phyloP scores from a whole-genome alignment of 2,113 vertebrate genomes.

The Cyrtonyx montezumae region DNA sequence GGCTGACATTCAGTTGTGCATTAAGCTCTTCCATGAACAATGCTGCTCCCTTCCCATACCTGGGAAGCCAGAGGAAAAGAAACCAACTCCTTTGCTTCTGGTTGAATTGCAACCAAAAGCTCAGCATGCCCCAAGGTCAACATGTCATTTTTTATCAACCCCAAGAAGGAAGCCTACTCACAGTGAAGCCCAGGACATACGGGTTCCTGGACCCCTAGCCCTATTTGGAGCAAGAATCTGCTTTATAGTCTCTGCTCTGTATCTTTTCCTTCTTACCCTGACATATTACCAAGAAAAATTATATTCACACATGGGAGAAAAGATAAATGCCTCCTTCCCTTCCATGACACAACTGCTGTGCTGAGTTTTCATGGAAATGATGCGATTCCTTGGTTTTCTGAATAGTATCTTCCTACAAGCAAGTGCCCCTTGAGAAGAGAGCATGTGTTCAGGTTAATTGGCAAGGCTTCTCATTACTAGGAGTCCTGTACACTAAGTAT shows the following conservation, averaged over 20 bases:
- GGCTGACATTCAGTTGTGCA: fast-evolving
- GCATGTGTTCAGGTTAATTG: not conserved
- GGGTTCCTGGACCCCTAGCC: not conserved
- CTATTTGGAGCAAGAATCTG: not conserved
- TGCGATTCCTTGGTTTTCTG: not conserved
- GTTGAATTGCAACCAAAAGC: not conserved
- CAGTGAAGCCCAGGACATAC: fast-evolving
- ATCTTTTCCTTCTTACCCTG: not conserved
- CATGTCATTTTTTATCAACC: not conserved
- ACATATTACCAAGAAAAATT: not conserved
- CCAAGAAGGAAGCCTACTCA: not conserved
- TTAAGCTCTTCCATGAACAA: fast-evolving
- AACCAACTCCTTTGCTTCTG: not conserved
- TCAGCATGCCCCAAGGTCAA: not conserved
- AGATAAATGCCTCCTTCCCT: not conserved
- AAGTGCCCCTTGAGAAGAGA: not conserved
- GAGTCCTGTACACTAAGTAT: not conserved
- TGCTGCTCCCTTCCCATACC: not conserved
- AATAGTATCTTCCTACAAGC: not conserved
- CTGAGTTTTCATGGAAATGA: not conserved
- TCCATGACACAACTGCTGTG: not conserved
- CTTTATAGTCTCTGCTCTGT: not conserved
- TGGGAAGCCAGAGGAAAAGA: not conserved
- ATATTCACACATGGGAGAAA: not conserved
- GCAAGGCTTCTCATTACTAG: not conserved